Evolutionary conservation across 2,113 vertebrate genomes (phyloP).

Genomic region (Nerophis ophidion): DNA sequence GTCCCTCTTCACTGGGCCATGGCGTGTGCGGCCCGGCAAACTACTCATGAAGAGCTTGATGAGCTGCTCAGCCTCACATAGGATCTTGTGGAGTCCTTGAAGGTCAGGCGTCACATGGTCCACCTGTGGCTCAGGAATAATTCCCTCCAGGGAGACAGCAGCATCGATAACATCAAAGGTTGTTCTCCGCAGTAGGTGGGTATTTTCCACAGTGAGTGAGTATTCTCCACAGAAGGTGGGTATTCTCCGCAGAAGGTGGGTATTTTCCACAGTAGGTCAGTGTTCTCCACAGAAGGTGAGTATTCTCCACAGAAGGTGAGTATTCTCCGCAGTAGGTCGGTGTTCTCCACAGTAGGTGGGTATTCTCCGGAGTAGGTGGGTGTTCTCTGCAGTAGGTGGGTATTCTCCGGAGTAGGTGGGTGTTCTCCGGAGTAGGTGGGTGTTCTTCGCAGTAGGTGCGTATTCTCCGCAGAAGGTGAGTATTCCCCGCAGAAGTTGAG

Average conservation of each 20-base stretch:
- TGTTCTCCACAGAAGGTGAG: conserved; percentile 82
- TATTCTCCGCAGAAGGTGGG: conserved; percentile 80
- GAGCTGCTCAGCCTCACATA: conserved; percentile 44
- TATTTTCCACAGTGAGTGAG: conserved; percentile 80
- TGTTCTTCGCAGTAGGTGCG: too few relatives aligned
- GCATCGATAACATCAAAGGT: conserved; percentile 62
- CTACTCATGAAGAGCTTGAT: conserved; percentile 23
- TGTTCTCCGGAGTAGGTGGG: conserved; percentile 82
- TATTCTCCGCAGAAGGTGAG: conserved; percentile 70
- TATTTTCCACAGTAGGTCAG: conserved; percentile 80
- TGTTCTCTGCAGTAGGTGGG: conserved; percentile 83
- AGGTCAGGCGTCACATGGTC: conserved; percentile 66
- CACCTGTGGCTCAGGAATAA: conserved; percentile 42
- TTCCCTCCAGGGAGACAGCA: conserved; percentile 37
- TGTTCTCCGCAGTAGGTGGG: conserved; percentile 83
- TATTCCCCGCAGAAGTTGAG: conserved; percentile 81
- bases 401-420: conserved; percentile 80
- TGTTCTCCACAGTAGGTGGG: conserved; percentile 83
- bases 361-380: conserved; percentile 80
- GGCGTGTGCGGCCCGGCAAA: conserved; percentile 22
- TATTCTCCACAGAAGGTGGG: conserved; percentile 80
- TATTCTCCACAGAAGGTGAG: conserved; percentile 80
- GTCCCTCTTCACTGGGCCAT: conserved; percentile 42
- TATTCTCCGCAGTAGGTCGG: conserved; percentile 80
- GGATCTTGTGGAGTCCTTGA: conserved; percentile 51